Percentiles rank a stretch among this genome's conserved stretches.
Evolutionary conservation across 1,140 invertebrate species (phyloP).

Genomic region (Lysiphlebus fabarum): DNA sequence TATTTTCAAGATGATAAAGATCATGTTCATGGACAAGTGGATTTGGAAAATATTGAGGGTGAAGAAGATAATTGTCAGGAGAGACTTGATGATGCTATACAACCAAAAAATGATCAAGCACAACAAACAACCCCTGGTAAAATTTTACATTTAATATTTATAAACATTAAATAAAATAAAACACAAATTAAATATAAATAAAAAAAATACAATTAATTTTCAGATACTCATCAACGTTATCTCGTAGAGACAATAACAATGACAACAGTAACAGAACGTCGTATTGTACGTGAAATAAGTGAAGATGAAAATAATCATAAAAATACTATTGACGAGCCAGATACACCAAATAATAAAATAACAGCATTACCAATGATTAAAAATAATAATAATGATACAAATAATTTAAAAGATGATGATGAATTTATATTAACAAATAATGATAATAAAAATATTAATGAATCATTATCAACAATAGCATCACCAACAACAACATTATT

Average conservation of each 20-base stretch:
- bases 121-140: conserved; percentile 46
- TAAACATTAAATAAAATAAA: too few relatives aligned
- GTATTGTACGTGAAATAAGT: conserved; percentile 59
- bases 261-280: conserved; percentile 66
- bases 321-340: conserved; percentile 29
- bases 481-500: background rate
- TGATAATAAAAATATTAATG: background rate
- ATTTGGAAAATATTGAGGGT: too few relatives aligned
- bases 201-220: conserved; percentile 8
- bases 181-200: too few relatives aligned
- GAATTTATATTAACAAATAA: background rate
- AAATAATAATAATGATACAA: background rate
- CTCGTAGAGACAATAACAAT: conserved; percentile 68
- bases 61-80: conserved; percentile 13
- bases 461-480: too few relatives aligned
- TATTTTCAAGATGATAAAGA: too few relatives aligned
- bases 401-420: background rate
- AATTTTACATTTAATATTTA: background rate
- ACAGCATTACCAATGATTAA: background rate
- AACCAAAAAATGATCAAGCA: conserved; percentile 41
- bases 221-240: conserved; percentile 58
- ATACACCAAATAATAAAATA: conserved; percentile 1
- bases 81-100: conserved; percentile 31
- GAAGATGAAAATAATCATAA: conserved; percentile 38
- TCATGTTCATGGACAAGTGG: too few relatives aligned